A percentile compares a stretch with the other conserved stretches of the same genome.
Evolutionary conservation across 2,888 invertebrate species (phyloP).

Genomic region (Baronia brevicornis): DNA sequence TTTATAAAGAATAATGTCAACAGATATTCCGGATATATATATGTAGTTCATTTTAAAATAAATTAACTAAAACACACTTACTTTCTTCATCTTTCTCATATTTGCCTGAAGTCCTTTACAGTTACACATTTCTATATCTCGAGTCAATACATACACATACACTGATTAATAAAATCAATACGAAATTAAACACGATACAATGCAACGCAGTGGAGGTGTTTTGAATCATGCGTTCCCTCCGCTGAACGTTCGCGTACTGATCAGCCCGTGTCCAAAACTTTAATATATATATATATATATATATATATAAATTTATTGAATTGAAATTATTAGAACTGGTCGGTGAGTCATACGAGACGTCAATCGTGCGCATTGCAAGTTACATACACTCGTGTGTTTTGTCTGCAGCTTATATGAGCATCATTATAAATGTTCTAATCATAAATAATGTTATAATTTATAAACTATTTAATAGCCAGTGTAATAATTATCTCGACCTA

Average conservation of each 20-base stretch:
- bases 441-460: too few relatives aligned
- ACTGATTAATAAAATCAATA: constrained; percentile 17
- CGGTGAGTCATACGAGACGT: constrained; percentile 30
- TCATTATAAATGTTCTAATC: too few relatives aligned
- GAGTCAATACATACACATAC: constrained; percentile 15
- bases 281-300: too few relatives aligned
- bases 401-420: too few relatives aligned
- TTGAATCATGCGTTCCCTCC: constrained; percentile 27
- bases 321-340: constrained; percentile 34
- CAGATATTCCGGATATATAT: background rate
- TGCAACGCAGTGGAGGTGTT: constrained; percentile 2
- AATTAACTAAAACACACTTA: constrained; percentile 25
- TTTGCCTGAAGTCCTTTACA: constrained; percentile 28
- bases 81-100: constrained; percentile 22
- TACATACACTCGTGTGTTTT: constrained; percentile 21
- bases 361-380: constrained; percentile 22
- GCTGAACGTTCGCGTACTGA: constrained; percentile 34
- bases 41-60: constrained; percentile 1
- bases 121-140: constrained; percentile 30
- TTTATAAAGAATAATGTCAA: too few relatives aligned
- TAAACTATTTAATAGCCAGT: too few relatives aligned
- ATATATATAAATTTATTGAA: constrained; percentile 29
- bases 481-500: too few relatives aligned
- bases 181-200: constrained; percentile 21
- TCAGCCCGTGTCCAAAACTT: constrained; percentile 31